These are phyloP conservation scores for Ptychobarbus kaznakovi DNA, from an alignment of 2,797 vertebrate genomes.

Conservation along the genomic window DNA sequence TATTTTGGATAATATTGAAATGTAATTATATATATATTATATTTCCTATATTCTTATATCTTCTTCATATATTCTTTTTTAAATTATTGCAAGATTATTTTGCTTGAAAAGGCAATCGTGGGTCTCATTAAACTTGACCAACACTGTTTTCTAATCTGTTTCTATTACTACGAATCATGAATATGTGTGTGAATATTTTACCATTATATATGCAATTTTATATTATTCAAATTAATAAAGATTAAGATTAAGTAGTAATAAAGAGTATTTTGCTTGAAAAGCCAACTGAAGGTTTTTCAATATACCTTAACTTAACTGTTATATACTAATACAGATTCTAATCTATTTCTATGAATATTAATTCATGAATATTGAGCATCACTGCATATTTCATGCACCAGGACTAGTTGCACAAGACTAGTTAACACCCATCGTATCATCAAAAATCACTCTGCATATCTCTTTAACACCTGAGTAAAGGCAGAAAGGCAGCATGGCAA, in stretches of 20 bases:
- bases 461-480: conserved; percentile 79
- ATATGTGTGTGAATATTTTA: background rate
- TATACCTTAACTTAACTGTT: background rate
- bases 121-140: background rate
- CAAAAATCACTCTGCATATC: background rate
- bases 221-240: background rate
- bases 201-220: background rate
- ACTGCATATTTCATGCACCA: background rate
- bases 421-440: background rate
- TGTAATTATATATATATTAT: too few species aligned
- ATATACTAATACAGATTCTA: background rate
- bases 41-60: too few species aligned
- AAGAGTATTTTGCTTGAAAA: background rate
- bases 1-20: too few species aligned
- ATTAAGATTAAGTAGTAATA: background rate
- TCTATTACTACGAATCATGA: background rate
- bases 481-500: conserved; percentile 80
- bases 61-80: background rate
- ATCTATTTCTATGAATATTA: background rate
- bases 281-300: background rate
- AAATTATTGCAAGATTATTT: background rate
- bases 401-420: background rate
- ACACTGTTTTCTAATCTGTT: background rate
- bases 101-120: background rate
- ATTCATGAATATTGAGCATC: background rate